Evolutionary conservation across 2,888 invertebrate species (phyloP).

Genomic region (Tenodera sinensis): DNA sequence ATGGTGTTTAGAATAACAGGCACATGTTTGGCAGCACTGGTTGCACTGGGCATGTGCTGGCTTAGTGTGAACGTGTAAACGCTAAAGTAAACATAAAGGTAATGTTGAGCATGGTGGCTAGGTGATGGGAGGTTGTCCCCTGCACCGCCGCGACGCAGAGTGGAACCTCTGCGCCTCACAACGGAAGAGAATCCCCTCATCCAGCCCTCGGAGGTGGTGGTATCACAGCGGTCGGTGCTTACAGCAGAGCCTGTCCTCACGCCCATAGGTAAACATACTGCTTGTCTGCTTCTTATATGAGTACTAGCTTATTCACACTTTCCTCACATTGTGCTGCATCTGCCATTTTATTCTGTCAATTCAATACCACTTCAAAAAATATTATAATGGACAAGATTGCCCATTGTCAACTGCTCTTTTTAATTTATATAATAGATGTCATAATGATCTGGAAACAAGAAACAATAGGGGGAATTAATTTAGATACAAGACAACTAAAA

Average conservation of each 20-base stretch:
- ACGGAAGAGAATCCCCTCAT: slow-evolving; percentile 61
- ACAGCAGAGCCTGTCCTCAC: slow-evolving; percentile 75
- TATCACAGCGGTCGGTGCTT: slow-evolving; percentile 68
- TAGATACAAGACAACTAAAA: too few species aligned
- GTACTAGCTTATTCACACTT: too few species aligned
- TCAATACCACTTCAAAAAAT: too few species aligned
- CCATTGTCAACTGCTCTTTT: too few species aligned
- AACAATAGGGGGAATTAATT: too few species aligned
- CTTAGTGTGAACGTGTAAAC: neutral
- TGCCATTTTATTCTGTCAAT: too few species aligned
- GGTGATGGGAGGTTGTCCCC: slow-evolving; percentile 26
- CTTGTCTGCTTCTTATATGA: neutral
- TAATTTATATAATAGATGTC: too few species aligned
- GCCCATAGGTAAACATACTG: slow-evolving; percentile 57
- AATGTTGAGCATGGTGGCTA: neutral
- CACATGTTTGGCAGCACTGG: neutral
- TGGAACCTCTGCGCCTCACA: slow-evolving; percentile 53
- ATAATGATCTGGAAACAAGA: too few species aligned
- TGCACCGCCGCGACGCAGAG: slow-evolving; percentile 27
- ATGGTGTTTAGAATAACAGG: too few species aligned
- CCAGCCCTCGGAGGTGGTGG: slow-evolving; percentile 69
- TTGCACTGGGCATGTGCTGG: neutral
- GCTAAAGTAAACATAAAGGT: neutral
- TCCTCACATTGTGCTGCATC: too few species aligned
- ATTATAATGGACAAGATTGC: too few species aligned